These are phyloP conservation scores for Rhabditoides inermis DNA, from an alignment of 2,888 invertebrate genomes.

Conservation along the genomic window DNA sequence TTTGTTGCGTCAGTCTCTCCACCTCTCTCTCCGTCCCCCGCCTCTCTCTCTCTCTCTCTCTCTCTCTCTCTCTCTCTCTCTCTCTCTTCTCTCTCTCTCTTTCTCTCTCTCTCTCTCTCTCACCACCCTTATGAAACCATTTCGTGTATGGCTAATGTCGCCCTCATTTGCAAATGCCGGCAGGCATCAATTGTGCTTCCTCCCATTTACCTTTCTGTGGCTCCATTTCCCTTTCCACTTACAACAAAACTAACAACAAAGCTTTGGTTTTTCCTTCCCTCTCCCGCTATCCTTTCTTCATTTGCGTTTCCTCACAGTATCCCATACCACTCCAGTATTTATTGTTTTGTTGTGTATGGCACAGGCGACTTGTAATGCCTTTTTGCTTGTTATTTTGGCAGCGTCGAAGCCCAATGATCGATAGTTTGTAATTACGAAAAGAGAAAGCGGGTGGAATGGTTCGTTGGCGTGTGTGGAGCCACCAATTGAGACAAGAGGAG, in stretches of 20 bases:
- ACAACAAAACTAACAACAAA: not conserved
- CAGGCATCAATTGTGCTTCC: not conserved
- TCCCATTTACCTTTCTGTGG: not conserved
- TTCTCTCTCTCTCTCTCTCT: not conserved
- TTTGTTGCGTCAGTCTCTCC: too few relatives aligned
- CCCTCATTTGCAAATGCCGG: not conserved
- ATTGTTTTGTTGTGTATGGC: not conserved
- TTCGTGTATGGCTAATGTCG: not conserved
- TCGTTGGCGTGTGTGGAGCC: too few relatives aligned
- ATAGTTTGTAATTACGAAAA: too few relatives aligned
- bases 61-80: not conserved
- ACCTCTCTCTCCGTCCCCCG: not conserved
- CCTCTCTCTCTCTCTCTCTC: conserved; percentile 1
- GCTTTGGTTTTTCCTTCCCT: not conserved
- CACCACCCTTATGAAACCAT: not conserved
- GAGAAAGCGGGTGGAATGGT: too few relatives aligned
- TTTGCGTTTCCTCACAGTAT: too few relatives aligned
- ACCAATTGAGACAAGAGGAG: too few relatives aligned
- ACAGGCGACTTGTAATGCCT: too few relatives aligned
- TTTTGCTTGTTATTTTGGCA: too few relatives aligned
- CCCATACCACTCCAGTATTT: not conserved
- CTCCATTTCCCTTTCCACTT: not conserved
- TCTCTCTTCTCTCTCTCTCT: not conserved
- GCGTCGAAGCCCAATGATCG: too few relatives aligned
- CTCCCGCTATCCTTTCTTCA: not conserved